A percentile compares a stretch with the other conserved stretches of the same genome.
phyloP scores from a whole-genome alignment of 1,140 invertebrate genomes.

The Cherax quadricarinatus region DNA sequence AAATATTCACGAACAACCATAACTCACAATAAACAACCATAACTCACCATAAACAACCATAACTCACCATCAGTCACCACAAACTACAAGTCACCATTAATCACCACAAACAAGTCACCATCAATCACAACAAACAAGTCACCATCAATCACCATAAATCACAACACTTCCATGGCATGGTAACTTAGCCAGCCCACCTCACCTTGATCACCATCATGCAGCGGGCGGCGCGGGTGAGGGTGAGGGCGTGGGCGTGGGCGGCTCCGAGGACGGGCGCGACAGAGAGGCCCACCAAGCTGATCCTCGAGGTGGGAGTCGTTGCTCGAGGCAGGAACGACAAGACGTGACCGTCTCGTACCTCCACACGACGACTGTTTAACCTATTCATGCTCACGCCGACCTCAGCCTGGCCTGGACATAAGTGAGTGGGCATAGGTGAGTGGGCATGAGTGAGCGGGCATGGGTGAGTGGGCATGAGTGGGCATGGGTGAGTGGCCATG shows the following conservation, averaged over 20 bases:
- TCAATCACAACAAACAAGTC: no score
- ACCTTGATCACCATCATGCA: constrained; percentile 63
- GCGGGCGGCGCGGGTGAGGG: constrained; percentile 21
- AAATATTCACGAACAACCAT: background rate
- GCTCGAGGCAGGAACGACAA: constrained; percentile 33
- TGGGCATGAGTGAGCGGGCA: no score
- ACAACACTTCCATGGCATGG: no score
- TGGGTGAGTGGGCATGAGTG: no score
- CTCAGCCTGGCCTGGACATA: constrained; percentile 15
- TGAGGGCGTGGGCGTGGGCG: background rate
- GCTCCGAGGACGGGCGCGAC: constrained; percentile 47
- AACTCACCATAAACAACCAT: no score
- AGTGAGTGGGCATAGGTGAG: no score
- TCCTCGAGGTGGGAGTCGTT: constrained; percentile 31
- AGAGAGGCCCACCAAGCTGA: constrained; percentile 33
- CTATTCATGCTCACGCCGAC: constrained; percentile 40
- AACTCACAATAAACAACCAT: no score
- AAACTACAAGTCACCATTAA: no score
- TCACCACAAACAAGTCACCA: no score
- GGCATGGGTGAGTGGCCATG: no score
- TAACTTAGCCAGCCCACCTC: background rate
- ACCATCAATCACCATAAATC: no score
- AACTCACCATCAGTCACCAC: no score
- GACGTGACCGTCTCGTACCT: constrained; percentile 55
- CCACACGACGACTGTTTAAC: constrained; percentile 17